phyloP scores from a whole-genome alignment of 2,888 invertebrate species.

The Ophion slaviceki region DNA sequence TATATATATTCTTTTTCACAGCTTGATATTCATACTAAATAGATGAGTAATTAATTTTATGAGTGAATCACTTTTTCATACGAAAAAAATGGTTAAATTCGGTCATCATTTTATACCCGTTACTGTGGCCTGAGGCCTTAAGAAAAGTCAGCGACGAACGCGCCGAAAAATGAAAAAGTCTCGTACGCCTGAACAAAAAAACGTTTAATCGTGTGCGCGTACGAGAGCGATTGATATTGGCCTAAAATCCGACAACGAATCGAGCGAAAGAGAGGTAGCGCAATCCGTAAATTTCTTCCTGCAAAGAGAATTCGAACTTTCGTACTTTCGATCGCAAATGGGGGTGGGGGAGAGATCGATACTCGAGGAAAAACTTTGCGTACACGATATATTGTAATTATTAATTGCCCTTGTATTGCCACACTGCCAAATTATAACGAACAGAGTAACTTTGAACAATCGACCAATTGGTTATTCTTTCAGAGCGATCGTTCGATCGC shows the following conservation, averaged over 20 bases:
- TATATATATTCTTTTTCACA: too few species aligned
- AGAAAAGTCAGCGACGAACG: too few species aligned
- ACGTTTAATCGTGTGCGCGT: background rate
- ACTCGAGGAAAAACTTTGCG: background rate
- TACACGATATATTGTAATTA: background rate
- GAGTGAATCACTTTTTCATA: too few species aligned
- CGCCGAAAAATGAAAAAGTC: background rate
- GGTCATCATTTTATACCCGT: too few species aligned
- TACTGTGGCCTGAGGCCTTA: too few species aligned
- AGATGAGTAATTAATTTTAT: too few species aligned
- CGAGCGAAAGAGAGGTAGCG: background rate
- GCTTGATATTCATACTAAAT: too few species aligned
- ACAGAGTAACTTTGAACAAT: conserved; percentile 33
- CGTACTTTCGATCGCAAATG: background rate
- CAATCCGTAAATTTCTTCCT: background rate
- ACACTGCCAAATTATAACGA: conserved; percentile 53
- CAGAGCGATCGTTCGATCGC: background rate
- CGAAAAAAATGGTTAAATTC: too few species aligned
- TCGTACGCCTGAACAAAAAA: background rate
- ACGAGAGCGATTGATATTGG: background rate
- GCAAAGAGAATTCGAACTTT: background rate
- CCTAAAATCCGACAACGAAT: background rate
- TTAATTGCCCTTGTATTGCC: conserved; percentile 46
- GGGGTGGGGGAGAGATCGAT: background rate
- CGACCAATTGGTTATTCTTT: conserved; percentile 12